phyloP scores from a whole-genome alignment of 2,113 vertebrate species.

The Hirundichthys speculiger region DNA sequence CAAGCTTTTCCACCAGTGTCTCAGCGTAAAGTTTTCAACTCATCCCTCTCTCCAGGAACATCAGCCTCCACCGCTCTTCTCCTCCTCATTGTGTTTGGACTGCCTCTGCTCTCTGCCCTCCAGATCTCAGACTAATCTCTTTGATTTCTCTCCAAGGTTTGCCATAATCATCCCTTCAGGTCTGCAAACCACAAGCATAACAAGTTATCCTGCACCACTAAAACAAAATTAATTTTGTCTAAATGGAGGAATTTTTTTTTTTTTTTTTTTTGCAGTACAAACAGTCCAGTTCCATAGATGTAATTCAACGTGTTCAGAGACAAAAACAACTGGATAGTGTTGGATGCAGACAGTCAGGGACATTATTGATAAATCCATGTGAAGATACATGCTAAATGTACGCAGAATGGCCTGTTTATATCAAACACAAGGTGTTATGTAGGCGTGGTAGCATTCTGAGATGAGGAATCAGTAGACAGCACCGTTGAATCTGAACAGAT shows the following conservation, averaged over 20 bases:
- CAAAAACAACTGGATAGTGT: neutral
- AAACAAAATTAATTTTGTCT: constrained; percentile 51
- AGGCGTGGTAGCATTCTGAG: too few species aligned
- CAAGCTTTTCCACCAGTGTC: too few species aligned
- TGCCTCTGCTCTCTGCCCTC: constrained; percentile 21
- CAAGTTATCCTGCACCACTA: constrained; percentile 46
- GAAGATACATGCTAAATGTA: neutral
- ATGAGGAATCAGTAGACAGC: too few species aligned
- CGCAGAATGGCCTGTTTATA: too few species aligned
- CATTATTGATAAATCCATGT: neutral
- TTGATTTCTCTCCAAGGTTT: constrained; percentile 53
- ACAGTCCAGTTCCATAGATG: constrained; percentile 7
- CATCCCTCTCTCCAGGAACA: constrained; percentile 13
- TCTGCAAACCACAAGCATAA: constrained; percentile 25
- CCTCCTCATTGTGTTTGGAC: constrained; percentile 1
- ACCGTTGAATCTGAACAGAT: too few species aligned
- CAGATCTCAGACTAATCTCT: constrained; percentile 54
- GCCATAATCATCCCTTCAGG: constrained; percentile 24
- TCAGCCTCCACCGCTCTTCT: neutral
- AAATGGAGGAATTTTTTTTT: constrained; percentile 43
- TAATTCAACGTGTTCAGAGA: neutral
- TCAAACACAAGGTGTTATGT: too few species aligned
- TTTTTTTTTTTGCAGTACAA: constrained; percentile 10
- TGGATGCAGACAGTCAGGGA: constrained; percentile 3
- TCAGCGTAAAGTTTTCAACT: constrained; percentile 8